phyloP scores from a whole-genome alignment of 1,140 invertebrate genomes.

The Cyrtorhinus lividipennis region DNA sequence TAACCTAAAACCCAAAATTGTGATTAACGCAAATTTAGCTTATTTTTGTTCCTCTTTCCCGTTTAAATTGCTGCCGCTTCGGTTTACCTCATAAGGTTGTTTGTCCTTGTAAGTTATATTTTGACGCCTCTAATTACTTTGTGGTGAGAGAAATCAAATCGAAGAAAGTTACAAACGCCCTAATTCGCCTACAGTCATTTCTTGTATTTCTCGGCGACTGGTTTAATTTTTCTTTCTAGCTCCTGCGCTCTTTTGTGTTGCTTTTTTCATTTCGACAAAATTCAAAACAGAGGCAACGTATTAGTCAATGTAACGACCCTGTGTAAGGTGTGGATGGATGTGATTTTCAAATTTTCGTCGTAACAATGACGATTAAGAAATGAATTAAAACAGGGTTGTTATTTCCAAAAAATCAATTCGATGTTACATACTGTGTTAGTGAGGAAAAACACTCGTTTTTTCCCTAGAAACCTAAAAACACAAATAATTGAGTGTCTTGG shows the following conservation, averaged over 20 bases:
- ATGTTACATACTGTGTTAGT: background rate
- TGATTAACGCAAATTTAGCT: no score
- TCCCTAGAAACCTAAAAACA: background rate
- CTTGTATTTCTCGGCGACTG: background rate
- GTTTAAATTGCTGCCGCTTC: background rate
- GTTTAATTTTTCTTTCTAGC: background rate
- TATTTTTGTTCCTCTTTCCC: no score
- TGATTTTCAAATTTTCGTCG: conserved; percentile 1
- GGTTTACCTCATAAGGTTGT: background rate
- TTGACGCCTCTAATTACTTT: no score
- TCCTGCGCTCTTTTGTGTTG: no score
- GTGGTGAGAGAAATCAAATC: no score
- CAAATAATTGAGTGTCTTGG: background rate
- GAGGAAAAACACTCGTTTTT: background rate
- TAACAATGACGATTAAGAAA: no score
- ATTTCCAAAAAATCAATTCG: no score
- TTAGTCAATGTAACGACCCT: background rate
- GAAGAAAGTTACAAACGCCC: background rate
- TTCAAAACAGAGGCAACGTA: background rate
- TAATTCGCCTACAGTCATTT: no score
- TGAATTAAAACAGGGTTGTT: no score
- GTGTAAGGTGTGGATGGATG: conserved; percentile 12
- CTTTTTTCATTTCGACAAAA: no score
- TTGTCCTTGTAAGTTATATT: background rate
- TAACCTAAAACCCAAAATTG: background rate